Evolutionary conservation across 2,113 vertebrate species (phyloP), one percentile per base, ranked within the genome.

Genomic region (Pterocles gutturalis): DNA sequence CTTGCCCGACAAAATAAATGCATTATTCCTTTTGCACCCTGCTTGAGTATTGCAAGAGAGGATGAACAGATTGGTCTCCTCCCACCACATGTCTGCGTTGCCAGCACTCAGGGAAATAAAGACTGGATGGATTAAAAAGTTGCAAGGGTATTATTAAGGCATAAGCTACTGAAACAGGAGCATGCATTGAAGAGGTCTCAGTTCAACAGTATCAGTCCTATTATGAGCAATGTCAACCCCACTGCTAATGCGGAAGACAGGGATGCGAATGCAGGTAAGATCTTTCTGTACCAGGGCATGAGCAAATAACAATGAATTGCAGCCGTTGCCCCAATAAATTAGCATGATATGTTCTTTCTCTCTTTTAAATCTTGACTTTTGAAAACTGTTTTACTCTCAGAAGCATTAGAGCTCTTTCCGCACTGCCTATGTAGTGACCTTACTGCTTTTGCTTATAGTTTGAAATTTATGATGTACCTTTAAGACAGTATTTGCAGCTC

Each of bases 11-110:
- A 79, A 21, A 89, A 79, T 58, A 83, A 73, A 21, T 45, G 7
- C 58, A 65, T 90, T 94, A 72, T 91, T 96, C 54, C 1, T 78
- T 95, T 85, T 89, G 21, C 65, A 85, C 38, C 12, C 57, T 85
- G 36, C 45, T 76, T 71, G 65, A 94, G 22, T 93, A 76, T 83
- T 88, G 82, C 89, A 93, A 92, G 90, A 91, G 73, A 90, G 79
- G 26, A 91, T 94, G 93, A 96, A 94, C 90, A 96, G 96, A 96
- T 96, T 95, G 90, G 84, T 96, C 85, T 95, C 95, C 89, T 96
- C 96, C 94, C 93, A 93, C 95, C 78, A 94, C 84, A 79, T 94
- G 83, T 93, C 90, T 90, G 79, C 89, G 89, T 80, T 90, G 84
- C 75, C 92, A 95, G 60, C 79, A 90, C 54, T 93, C 71, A 73